Evolutionary conservation across 2,888 invertebrate genomes (phyloP), one percentile per base, ranked within the genome.

Genomic region (Ornithoptera priamus): DNA sequence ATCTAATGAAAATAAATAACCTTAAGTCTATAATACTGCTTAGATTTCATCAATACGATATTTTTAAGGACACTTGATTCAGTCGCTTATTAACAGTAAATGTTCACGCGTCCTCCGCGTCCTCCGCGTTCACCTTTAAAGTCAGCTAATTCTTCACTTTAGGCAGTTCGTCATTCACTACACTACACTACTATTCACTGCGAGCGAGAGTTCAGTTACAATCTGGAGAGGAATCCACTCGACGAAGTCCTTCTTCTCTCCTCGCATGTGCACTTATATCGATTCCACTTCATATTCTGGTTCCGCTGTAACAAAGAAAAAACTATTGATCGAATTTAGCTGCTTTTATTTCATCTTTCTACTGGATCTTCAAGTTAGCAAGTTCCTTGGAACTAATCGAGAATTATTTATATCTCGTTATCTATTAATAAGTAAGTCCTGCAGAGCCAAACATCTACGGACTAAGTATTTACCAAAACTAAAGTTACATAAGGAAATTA

Each of bases 231-330:
- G 36, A 62, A 46, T 62, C 50, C 65, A 72, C 72, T 75, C 73
- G 77, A 74, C 6, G 70, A 58, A 69, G 72, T 64, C 67, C 73
- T 73, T 70, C 81, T 75, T 77, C 81, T 71, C 79, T 77, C 77
- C 73, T 92, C 92, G 72, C 92, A 92, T 1, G 77, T 74, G 74
- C 92, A 92, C 73, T 89, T 92, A 87, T 83, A 88, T 69, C 90
- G 86, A 84, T 90, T 92, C 92, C 92, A 92, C 89, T 81, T 85
- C 89, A 89, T 86, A 87, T 84, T 86, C 84, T 80, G 85, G 84
- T 81, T 89, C 86, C 81, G 79, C 92, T 92, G 84, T 85, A 92
- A 90, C 85, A 88, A 91, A 72, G 73, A 69, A 30, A 30, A 78
- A 84, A 78, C 76, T 69, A 60, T 78, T 67, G 75, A 80, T 85